phyloP scores from a whole-genome alignment of 2,888 invertebrate species.

The Tipula unca region DNA sequence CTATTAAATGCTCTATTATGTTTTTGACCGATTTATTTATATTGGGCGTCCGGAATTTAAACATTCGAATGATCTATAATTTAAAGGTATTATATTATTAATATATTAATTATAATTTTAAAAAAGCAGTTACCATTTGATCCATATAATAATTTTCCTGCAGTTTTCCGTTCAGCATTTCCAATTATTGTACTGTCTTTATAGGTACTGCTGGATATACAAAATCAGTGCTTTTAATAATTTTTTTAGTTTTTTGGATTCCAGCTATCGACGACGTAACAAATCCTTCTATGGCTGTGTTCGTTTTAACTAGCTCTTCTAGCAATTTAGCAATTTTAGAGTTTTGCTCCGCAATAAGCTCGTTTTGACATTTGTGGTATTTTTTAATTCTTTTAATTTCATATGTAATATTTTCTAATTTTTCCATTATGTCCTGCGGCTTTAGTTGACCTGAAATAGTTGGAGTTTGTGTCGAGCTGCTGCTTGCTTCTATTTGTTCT shows the following conservation, averaged over 20 bases:
- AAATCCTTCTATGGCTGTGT: neutral
- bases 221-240: neutral
- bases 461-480: no score
- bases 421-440: no score
- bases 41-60: neutral
- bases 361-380: neutral
- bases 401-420: neutral
- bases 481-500: no score
- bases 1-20: neutral
- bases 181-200: neutral
- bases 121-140: neutral
- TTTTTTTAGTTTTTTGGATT: neutral
- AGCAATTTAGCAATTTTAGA: neutral
- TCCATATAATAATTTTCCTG: neutral
- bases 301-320: neutral
- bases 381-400: neutral
- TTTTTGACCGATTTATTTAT: neutral
- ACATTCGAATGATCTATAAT: neutral
- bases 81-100: neutral
- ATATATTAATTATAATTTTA: neutral
- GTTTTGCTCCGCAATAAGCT: neutral
- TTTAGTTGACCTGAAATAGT: no score
- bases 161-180: neutral
- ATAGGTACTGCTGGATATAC: neutral
- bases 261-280: neutral